phyloP scores from a whole-genome alignment of 2,888 invertebrate genomes.

The Stomorhina lunata region DNA sequence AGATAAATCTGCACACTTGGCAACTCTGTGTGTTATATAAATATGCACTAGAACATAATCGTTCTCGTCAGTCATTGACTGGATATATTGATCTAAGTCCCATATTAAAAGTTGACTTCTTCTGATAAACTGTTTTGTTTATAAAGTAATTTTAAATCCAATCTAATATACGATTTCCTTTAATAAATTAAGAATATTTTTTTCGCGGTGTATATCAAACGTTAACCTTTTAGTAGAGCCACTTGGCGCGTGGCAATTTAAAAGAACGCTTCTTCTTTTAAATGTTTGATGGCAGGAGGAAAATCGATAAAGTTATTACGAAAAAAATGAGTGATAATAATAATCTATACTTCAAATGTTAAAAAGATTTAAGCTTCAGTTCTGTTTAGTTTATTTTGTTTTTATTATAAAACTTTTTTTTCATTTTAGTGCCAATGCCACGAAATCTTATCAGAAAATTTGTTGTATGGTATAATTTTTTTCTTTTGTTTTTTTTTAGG shows the following conservation, averaged over 20 bases:
- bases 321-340: slow-evolving; percentile 65
- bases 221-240: not conserved
- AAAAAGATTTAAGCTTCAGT: not conserved
- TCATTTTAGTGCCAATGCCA: not conserved
- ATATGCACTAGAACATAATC: too few relatives aligned
- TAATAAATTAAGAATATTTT: not conserved
- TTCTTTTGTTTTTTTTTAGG: slow-evolving; percentile 81
- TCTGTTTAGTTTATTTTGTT: not conserved
- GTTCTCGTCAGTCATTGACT: too few relatives aligned
- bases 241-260: slow-evolving; percentile 49
- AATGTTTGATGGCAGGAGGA: slow-evolving; percentile 69
- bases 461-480: slow-evolving; percentile 53
- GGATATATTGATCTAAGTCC: too few relatives aligned
- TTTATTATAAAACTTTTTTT: not conserved
- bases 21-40: too few relatives aligned
- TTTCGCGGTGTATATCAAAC: slow-evolving; percentile 14
- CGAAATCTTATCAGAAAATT: slow-evolving; percentile 33
- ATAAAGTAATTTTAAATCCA: too few relatives aligned
- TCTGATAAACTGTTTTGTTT: too few relatives aligned
- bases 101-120: too few relatives aligned
- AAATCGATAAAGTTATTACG: slow-evolving; percentile 77
- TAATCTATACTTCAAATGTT: slow-evolving; percentile 47
- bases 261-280: not conserved
- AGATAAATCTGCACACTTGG: too few relatives aligned
- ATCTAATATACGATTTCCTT: too few relatives aligned